A percentile compares a stretch with the other conserved stretches of the same genome.
phyloP scores from a whole-genome alignment of 2,113 vertebrate genomes.

The Loxodonta africana region DNA sequence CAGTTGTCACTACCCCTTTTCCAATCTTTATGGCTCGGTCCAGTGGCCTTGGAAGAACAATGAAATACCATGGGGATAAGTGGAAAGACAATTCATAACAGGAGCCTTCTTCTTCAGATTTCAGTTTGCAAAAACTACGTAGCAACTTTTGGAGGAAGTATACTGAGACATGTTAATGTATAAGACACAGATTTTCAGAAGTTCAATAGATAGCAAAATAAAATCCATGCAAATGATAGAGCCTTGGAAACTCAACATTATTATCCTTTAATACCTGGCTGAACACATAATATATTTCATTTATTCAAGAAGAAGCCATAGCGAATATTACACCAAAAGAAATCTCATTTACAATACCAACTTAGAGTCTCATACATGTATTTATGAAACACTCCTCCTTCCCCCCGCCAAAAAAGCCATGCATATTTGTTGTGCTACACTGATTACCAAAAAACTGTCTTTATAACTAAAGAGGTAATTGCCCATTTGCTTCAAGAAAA shows the following conservation, averaged over 20 bases:
- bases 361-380: conserved; percentile 29
- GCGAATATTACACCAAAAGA: conserved; percentile 57
- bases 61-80: conserved; percentile 36
- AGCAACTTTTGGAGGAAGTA: background rate
- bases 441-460: conserved; percentile 35
- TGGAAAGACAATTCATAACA: conserved; percentile 77
- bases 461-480: conserved; percentile 53
- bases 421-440: conserved; percentile 23
- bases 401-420: background rate
- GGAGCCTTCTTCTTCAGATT: conserved; percentile 52
- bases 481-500: conserved; percentile 14
- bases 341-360: conserved; percentile 53
- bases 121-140: conserved; percentile 59
- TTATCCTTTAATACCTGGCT: conserved; percentile 44
- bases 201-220: conserved; percentile 35
- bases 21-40: conserved; percentile 60
- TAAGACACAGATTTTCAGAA: conserved; percentile 26
- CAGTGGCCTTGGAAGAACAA: conserved; percentile 67
- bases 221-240: conserved; percentile 39
- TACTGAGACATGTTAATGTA: background rate
- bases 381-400: background rate
- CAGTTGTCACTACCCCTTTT: conserved; percentile 69
- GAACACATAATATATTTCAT: conserved; percentile 25
- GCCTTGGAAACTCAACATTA: background rate
- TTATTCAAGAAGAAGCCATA: conserved; percentile 56